Percentiles rank a stretch among this genome's conserved stretches.
phyloP scores from a whole-genome alignment of 92 coral and sea anemone species.

The Meandrina meandrites region DNA sequence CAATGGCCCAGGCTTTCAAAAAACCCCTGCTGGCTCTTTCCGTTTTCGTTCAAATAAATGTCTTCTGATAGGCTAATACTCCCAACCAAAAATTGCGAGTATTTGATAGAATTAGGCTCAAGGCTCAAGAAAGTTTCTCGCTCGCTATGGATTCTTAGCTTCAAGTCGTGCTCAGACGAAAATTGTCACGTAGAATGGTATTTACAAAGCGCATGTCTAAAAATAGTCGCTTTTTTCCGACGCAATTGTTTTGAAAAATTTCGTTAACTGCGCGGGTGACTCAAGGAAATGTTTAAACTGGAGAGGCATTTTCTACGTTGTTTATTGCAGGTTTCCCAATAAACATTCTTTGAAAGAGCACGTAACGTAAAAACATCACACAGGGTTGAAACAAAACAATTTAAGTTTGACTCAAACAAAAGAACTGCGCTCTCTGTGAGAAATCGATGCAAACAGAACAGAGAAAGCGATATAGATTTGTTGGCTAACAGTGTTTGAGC shows the following conservation, averaged over 20 bases:
- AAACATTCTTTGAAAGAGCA: conserved; percentile 39
- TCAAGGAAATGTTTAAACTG: conserved; percentile 18
- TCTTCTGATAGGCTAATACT: background rate
- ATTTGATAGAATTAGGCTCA: background rate
- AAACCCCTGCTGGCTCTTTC: too few species aligned
- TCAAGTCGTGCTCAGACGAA: background rate
- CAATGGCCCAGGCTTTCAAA: too few species aligned
- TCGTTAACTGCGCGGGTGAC: conserved; percentile 37
- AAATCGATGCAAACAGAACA: conserved; percentile 23
- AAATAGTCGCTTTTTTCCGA: background rate
- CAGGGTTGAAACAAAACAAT: conserved; percentile 24
- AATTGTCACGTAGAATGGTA: background rate
- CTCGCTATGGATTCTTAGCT: background rate
- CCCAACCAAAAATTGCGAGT: background rate
- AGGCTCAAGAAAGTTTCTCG: background rate
- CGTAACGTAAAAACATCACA: conserved; percentile 42
- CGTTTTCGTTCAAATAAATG: too few species aligned
- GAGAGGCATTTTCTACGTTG: background rate
- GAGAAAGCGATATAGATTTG: conserved; percentile 5
- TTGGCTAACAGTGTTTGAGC: background rate
- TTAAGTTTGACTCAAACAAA: conserved; percentile 20
- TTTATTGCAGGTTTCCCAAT: conserved; percentile 35
- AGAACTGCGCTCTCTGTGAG: background rate
- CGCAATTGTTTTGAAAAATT: conserved; percentile 32
- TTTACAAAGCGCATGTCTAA: background rate